Evolutionary conservation across 2,888 invertebrate species (phyloP).

Genomic region (Danaus chrysippus): DNA sequence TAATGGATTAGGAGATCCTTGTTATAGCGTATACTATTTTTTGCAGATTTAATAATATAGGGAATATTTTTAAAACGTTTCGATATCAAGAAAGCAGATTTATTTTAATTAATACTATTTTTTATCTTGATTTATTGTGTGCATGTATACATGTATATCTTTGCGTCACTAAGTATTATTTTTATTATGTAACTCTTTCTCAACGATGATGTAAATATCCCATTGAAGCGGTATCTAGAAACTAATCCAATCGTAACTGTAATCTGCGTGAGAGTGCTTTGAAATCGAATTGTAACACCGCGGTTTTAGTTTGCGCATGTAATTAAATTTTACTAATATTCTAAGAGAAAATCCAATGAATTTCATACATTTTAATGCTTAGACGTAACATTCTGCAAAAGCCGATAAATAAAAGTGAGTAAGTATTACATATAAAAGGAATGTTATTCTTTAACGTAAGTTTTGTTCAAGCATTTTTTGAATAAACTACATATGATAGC

Average conservation of each 20-base stretch:
- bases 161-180: not conserved
- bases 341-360: too few species aligned
- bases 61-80: too few species aligned
- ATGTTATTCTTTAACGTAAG: too few species aligned
- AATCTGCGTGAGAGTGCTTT: constrained; percentile 24
- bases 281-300: constrained; percentile 25
- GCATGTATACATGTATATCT: too few species aligned
- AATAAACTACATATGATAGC: too few species aligned
- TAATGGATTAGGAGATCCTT: constrained; percentile 13
- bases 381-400: too few species aligned
- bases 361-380: too few species aligned
- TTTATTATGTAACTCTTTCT: not conserved
- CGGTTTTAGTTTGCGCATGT: constrained; percentile 20
- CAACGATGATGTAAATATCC: constrained; percentile 4
- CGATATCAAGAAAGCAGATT: too few species aligned
- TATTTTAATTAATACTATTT: too few species aligned
- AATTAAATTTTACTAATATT: constrained; percentile 23
- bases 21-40: not conserved
- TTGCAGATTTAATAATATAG: too few species aligned
- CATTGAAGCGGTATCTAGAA: constrained; percentile 18
- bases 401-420: not conserved
- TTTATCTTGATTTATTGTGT: not conserved
- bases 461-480: too few species aligned
- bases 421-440: too few species aligned
- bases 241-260: constrained; percentile 28